These are phyloP conservation scores for Campylorhamphus procurvoides DNA, from an alignment of 2,113 vertebrate species.

Conservation along the genomic window DNA sequence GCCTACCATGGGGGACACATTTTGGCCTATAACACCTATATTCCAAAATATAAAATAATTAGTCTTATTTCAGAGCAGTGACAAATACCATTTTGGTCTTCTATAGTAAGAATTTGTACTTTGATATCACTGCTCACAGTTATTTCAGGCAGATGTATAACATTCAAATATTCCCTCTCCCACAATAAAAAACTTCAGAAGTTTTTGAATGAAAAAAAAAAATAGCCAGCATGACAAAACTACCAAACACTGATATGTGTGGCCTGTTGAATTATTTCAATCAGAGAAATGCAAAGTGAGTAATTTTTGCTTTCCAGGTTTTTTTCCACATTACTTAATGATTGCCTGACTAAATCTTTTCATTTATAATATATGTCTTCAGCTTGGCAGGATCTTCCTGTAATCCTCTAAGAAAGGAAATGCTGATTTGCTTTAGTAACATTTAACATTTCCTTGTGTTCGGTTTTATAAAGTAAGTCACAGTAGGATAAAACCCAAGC, in stretches of 20 bases:
- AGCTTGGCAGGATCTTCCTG: background rate
- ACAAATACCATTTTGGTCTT: background rate
- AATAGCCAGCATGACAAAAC: background rate
- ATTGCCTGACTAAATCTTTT: background rate
- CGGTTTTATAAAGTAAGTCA: background rate
- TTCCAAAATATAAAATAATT: slow-evolving; percentile 74
- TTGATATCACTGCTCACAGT: background rate
- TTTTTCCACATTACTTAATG: background rate
- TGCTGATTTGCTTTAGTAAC: slow-evolving; percentile 22
- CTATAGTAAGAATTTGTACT: background rate
- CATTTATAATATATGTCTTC: background rate
- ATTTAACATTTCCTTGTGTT: background rate
- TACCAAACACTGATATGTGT: background rate
- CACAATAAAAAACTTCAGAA: background rate
- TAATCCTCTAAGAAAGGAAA: slow-evolving; percentile 1
- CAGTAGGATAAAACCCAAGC: background rate
- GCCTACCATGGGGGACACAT: slow-evolving; percentile 85
- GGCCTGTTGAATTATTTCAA: background rate
- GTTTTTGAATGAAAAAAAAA: background rate
- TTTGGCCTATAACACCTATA: slow-evolving; percentile 92
- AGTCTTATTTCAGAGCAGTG: slow-evolving; percentile 49
- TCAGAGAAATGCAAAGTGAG: background rate
- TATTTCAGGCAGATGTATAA: background rate
- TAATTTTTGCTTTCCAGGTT: background rate
- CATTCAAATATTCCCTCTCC: background rate